Percentiles rank a stretch among this genome's conserved stretches.
Evolutionary conservation across 1,140 invertebrate species (phyloP).

Genomic region (Drosophila parabipectinata): DNA sequence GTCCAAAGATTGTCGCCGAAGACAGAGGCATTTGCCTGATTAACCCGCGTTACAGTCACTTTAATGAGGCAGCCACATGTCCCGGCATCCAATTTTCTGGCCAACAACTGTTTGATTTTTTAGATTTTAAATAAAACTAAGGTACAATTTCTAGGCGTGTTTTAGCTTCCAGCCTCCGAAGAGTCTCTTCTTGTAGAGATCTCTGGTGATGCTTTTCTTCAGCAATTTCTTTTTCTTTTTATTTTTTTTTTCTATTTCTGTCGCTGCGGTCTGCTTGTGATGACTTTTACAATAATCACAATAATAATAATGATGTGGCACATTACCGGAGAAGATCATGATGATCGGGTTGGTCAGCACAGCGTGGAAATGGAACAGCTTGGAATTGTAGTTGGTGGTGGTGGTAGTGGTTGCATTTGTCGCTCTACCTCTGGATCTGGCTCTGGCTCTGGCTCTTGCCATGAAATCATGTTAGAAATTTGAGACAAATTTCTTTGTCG

Average conservation of each 20-base stretch:
- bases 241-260: neutral
- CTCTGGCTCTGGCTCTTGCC: neutral
- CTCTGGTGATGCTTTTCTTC: neutral
- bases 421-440: neutral
- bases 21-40: slow-evolving; percentile 56
- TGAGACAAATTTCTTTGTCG: slow-evolving; percentile 59
- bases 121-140: too few relatives aligned
- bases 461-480: slow-evolving; percentile 59
- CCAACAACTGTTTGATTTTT: neutral
- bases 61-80: slow-evolving; percentile 75
- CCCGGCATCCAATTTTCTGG: slow-evolving; percentile 2
- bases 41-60: slow-evolving; percentile 55
- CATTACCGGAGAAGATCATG: slow-evolving; percentile 2
- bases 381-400: slow-evolving; percentile 3
- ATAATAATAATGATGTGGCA: slow-evolving; percentile 23
- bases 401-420: slow-evolving; percentile 33
- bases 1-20: neutral
- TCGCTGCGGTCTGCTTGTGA: neutral
- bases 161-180: too few relatives aligned
- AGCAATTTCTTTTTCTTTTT: slow-evolving; percentile 11
- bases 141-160: too few relatives aligned
- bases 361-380: slow-evolving; percentile 53
- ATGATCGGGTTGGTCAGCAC: slow-evolving; percentile 37
- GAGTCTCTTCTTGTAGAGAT: too few relatives aligned
- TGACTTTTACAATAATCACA: neutral